phyloP scores from a whole-genome alignment of 2,797 vertebrate genomes.

The Periparus ater region DNA sequence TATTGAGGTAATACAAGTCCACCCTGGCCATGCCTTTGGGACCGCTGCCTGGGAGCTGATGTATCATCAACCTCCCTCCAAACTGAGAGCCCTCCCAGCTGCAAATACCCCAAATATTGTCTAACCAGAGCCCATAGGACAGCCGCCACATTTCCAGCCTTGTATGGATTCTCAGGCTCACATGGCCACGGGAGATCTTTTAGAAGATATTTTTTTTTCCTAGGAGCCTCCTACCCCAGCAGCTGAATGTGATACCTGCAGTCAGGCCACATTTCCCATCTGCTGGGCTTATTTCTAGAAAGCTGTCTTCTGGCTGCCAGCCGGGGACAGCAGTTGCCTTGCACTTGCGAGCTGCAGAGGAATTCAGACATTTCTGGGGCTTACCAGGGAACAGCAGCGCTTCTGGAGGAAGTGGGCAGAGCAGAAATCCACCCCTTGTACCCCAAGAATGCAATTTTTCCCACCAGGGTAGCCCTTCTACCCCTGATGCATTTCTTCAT shows the following conservation, averaged over 20 bases:
- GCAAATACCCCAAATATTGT: background rate
- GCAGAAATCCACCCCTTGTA: accelerated
- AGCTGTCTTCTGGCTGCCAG: background rate
- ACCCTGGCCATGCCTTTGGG: background rate
- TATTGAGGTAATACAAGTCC: background rate
- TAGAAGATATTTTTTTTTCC: background rate
- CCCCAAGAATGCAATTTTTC: background rate
- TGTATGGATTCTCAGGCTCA: background rate
- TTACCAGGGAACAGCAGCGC: background rate
- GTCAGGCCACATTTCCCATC: background rate
- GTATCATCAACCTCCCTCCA: background rate
- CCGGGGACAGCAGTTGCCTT: background rate
- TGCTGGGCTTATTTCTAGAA: background rate
- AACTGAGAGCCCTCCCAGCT: background rate
- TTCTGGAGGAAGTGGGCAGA: background rate
- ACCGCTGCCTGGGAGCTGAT: background rate
- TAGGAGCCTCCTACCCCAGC: background rate
- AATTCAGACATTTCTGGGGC: background rate
- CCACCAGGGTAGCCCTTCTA: too few relatives aligned
- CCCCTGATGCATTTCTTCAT: background rate
- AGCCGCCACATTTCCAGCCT: background rate
- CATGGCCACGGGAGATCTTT: background rate
- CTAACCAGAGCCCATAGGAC: background rate
- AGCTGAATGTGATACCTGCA: background rate
- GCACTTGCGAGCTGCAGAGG: background rate